Evolutionary conservation across 2,797 vertebrate species (phyloP).

Genomic region (Darevskia nairensis): DNA sequence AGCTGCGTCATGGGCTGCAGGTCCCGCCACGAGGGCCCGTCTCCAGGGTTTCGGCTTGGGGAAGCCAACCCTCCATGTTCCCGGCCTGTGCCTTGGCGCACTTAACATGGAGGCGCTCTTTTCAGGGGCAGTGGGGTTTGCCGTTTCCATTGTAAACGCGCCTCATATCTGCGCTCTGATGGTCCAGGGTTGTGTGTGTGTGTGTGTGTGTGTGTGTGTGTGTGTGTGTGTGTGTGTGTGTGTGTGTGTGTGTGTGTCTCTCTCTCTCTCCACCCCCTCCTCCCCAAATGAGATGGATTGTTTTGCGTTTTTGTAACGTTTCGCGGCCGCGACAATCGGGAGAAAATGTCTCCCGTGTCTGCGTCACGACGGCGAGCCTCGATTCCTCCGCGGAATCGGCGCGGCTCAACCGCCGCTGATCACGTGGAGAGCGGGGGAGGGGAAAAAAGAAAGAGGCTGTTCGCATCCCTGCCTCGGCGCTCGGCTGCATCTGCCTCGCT

Average conservation of each 20-base stretch:
- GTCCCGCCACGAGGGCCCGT: too few species aligned
- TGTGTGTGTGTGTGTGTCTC: too few species aligned
- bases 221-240: too few species aligned
- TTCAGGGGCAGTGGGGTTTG: background rate
- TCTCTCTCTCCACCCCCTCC: too few species aligned
- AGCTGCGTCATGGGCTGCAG: too few species aligned
- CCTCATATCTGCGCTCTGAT: background rate
- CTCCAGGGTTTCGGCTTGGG: background rate
- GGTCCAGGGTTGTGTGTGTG: too few species aligned
- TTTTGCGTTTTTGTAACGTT: background rate
- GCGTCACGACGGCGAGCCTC: background rate
- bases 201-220: too few species aligned
- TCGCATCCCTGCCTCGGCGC: background rate
- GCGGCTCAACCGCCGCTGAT: background rate
- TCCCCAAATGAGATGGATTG: too few species aligned
- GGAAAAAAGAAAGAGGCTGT: background rate
- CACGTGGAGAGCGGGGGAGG: background rate
- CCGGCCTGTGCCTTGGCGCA: background rate
- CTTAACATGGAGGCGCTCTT: background rate
- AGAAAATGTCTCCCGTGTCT: constrained; percentile 24
- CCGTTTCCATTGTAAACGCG: background rate
- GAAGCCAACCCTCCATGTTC: background rate
- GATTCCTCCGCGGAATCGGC: background rate
- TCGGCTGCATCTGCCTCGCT: background rate
- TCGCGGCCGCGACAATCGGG: background rate